These are phyloP conservation scores for Drosophila prosaltans DNA, from an alignment of 1,140 invertebrate species.

Conservation along the genomic window DNA sequence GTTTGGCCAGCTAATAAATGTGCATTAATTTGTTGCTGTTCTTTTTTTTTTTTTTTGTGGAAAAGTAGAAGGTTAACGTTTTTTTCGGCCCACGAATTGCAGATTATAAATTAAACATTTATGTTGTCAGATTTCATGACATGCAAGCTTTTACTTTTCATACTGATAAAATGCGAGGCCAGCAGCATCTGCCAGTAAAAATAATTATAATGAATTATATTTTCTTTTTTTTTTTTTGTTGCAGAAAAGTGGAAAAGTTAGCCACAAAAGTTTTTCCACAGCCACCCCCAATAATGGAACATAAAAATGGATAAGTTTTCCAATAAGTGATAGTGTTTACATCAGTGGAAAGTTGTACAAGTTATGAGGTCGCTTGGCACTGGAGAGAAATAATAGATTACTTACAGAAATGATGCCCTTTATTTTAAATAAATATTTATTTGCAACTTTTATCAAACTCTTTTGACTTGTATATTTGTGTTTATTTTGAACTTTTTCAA, in stretches of 20 bases:
- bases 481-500: constrained; percentile 12
- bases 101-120: constrained; percentile 63
- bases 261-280: constrained; percentile 23
- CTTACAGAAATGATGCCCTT: background rate
- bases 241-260: constrained; percentile 35
- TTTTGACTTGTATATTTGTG: constrained; percentile 1
- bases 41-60: background rate
- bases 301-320: constrained; percentile 37
- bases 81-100: constrained; percentile 23
- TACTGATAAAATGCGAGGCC: constrained; percentile 25
- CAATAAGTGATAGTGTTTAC: constrained; percentile 50
- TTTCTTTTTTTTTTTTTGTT: constrained; percentile 17
- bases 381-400: background rate
- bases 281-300: constrained; percentile 9
- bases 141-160: constrained; percentile 10
- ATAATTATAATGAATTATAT: constrained; percentile 21
- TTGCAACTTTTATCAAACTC: background rate
- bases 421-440: constrained; percentile 14
- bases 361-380: background rate
- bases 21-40: constrained; percentile 58
- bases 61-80: constrained; percentile 44
- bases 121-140: constrained; percentile 25
- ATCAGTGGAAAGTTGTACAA: constrained; percentile 6
- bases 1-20: constrained; percentile 42
- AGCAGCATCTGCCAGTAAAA: constrained; percentile 33